These are phyloP conservation scores for Neolamprologus fasciatus DNA, from an alignment of 2,113 vertebrate genomes.

Conservation along the genomic window DNA sequence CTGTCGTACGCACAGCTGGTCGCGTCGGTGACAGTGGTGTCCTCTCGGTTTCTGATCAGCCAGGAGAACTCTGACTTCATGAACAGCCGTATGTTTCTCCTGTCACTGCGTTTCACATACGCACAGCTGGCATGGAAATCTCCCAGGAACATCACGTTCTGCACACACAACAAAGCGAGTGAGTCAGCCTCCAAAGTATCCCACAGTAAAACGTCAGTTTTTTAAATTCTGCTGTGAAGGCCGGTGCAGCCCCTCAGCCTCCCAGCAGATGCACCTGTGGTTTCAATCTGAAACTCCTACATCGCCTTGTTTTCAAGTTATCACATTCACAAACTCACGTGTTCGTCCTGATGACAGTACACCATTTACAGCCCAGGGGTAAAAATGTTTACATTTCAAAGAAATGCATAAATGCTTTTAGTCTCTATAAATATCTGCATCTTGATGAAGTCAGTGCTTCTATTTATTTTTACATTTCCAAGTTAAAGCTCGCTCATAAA, in stretches of 20 bases:
- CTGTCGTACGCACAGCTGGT: conserved; percentile 57
- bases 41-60: conserved; percentile 51
- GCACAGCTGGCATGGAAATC: conserved; percentile 56
- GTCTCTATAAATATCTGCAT: background rate
- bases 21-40: conserved; percentile 24
- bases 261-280: background rate
- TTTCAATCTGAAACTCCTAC: background rate
- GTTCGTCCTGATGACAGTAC: background rate
- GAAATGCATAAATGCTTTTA: background rate
- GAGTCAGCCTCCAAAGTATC: background rate
- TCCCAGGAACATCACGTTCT: conserved; percentile 63
- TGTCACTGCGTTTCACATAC: conserved; percentile 9
- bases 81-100: conserved; percentile 39
- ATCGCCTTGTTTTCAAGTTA: background rate
- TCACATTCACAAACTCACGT: rapidly evolving
- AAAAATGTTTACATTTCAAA: background rate
- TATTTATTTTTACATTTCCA: background rate
- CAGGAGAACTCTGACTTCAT: conserved; percentile 12
- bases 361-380: background rate
- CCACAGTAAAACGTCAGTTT: background rate
- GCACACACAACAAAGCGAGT: background rate
- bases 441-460: background rate
- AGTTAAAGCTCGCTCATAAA: background rate
- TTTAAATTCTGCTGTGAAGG: background rate
- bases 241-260: background rate